These are phyloP conservation scores for Coracias cyanogaster DNA, from an alignment of 2,797 vertebrate genomes.

Conservation along the genomic window DNA sequence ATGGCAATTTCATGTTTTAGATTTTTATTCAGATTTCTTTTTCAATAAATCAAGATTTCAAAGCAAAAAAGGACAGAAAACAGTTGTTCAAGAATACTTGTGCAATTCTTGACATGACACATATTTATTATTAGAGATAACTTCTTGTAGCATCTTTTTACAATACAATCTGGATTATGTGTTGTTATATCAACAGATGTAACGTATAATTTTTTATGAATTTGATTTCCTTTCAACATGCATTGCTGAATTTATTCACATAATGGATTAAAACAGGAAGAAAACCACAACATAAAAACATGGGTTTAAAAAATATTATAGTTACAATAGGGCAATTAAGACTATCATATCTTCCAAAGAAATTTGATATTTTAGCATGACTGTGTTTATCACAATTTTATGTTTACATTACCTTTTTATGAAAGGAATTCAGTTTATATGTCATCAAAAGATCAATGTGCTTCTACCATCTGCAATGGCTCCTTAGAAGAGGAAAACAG, in stretches of 20 bases:
- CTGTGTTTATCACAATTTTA: not conserved
- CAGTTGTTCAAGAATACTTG: not conserved
- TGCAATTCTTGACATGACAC: not conserved
- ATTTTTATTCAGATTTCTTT: not conserved
- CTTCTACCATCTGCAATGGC: slow-evolving; percentile 33
- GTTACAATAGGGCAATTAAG: not conserved
- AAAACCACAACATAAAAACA: not conserved
- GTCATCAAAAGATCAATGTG: slow-evolving; percentile 45
- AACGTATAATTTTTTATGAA: slow-evolving; percentile 24
- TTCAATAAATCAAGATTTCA: not conserved
- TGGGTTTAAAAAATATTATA: not conserved
- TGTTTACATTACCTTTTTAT: slow-evolving; percentile 52
- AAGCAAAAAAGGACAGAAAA: not conserved
- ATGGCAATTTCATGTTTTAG: not conserved
- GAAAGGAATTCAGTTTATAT: slow-evolving; percentile 63
- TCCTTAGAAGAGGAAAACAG: slow-evolving; percentile 42
- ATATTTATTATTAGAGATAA: not conserved
- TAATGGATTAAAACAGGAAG: not conserved
- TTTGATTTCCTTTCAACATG: slow-evolving; percentile 45
- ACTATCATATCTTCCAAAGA: not conserved
- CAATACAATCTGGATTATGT: not conserved
- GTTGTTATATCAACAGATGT: not conserved
- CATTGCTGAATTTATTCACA: slow-evolving; percentile 30
- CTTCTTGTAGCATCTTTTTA: not conserved
- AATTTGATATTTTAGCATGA: slow-evolving; percentile 32